phyloP scores from a whole-genome alignment of 2,113 vertebrate species.

The Lophius piscatorius region DNA sequence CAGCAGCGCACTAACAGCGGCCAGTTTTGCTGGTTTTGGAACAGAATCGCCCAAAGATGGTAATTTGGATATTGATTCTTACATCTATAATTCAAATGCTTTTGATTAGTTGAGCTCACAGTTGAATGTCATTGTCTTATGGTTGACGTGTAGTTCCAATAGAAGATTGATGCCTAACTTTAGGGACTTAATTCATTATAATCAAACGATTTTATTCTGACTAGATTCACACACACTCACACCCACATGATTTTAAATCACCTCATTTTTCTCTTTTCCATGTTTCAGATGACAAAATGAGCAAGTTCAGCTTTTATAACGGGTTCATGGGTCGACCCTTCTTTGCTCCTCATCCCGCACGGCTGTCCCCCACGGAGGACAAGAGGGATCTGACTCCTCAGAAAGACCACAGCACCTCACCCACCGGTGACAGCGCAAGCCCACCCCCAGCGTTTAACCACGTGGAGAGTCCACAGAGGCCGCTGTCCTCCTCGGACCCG shows the following conservation, averaged over 20 bases:
- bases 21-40: constrained; percentile 63
- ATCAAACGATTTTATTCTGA: too few relatives aligned
- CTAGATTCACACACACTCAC: too few relatives aligned
- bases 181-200: too few relatives aligned
- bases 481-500: constrained; percentile 82
- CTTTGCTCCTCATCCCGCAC: constrained; percentile 50
- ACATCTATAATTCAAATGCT: neutral
- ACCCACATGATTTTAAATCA: neutral
- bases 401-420: constrained; percentile 34
- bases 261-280: neutral
- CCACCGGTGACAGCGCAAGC: constrained; percentile 53
- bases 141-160: too few relatives aligned
- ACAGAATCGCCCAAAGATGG: constrained; percentile 63
- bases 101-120: neutral
- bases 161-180: too few relatives aligned
- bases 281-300: constrained; percentile 77
- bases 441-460: constrained; percentile 70
- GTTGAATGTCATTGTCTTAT: neutral
- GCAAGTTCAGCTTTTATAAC: constrained; percentile 75
- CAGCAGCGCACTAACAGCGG: constrained; percentile 15
- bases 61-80: constrained; percentile 27
- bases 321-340: constrained; percentile 71
- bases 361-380: constrained; percentile 57
- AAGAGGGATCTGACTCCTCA: constrained; percentile 43
- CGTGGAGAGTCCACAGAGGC: constrained; percentile 79